Evolutionary conservation across 2,888 invertebrate genomes (phyloP).

Genomic region (Trypoxylon attenuatum): DNA sequence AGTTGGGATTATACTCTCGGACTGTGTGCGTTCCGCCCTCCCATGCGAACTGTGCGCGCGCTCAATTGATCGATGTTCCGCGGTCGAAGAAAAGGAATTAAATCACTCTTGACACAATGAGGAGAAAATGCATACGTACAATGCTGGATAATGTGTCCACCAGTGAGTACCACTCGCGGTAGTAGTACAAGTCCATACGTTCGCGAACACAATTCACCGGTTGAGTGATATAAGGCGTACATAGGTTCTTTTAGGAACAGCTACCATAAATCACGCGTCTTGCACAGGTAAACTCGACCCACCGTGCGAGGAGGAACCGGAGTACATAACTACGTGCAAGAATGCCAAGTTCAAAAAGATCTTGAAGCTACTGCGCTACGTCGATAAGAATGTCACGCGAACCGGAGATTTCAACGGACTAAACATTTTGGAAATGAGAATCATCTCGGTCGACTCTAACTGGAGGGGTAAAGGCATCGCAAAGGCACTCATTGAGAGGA

Average conservation of each 20-base stretch:
- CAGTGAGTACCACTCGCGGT: no score
- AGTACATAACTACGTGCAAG: constrained; percentile 73
- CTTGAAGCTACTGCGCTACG: constrained; percentile 77
- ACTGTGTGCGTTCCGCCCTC: neutral
- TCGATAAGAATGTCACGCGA: constrained; percentile 78
- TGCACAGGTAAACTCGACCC: constrained; percentile 71
- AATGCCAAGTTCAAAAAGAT: constrained; percentile 82
- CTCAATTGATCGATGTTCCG: no score
- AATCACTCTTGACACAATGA: no score
- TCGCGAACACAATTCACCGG: neutral
- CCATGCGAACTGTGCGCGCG: no score
- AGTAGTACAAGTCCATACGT: no score
- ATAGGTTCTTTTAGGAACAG: no score
- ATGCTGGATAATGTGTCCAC: no score
- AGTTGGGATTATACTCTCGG: neutral
- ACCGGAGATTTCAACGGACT: constrained; percentile 78
- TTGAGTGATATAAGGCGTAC: no score
- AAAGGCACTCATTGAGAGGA: constrained; percentile 78
- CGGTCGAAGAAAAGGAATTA: no score
- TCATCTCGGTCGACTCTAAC: constrained; percentile 80
- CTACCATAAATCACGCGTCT: constrained; percentile 4
- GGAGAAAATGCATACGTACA: no score
- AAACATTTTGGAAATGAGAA: constrained; percentile 79
- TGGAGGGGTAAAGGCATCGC: constrained; percentile 83
- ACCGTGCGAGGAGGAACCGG: constrained; percentile 73